These are phyloP conservation scores for Paramormyrops hopkinsi DNA, from an alignment of 2,797 vertebrate species.

Conservation along the genomic window DNA sequence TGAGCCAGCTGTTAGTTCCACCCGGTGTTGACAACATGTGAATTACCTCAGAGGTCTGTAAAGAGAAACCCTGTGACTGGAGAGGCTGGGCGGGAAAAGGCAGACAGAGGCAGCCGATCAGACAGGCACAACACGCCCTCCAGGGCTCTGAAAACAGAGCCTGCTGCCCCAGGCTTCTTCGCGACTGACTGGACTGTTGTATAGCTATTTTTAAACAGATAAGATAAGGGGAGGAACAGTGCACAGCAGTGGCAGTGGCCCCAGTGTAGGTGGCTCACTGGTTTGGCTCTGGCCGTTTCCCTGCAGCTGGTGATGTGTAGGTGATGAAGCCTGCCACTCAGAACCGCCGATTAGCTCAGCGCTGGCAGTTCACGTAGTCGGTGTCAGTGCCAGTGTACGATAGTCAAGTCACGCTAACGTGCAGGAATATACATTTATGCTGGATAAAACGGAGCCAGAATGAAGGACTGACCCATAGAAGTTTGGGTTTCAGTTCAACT, in stretches of 20 bases:
- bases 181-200: background rate
- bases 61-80: slow-evolving; percentile 67
- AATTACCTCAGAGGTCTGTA: slow-evolving; percentile 70
- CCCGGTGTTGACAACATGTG: slow-evolving; percentile 53
- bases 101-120: slow-evolving; percentile 70
- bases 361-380: background rate
- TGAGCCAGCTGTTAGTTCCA: slow-evolving; percentile 55
- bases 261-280: background rate
- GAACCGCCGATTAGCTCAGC: background rate
- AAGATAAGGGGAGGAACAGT: background rate
- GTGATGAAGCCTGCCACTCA: background rate
- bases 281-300: background rate
- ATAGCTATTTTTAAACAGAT: background rate
- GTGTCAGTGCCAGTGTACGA: background rate
- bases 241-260: background rate
- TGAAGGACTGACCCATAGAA: background rate
- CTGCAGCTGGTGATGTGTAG: background rate
- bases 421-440: background rate
- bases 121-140: slow-evolving; percentile 34
- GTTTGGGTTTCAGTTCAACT: background rate
- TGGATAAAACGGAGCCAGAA: background rate
- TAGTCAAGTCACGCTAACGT: background rate
- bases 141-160: background rate
- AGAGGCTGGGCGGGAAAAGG: slow-evolving; percentile 76
- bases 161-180: background rate